Base-by-base conservation (phyloP, 2,113 vertebrate genomes). In the Actinemys pallida region DNA sequence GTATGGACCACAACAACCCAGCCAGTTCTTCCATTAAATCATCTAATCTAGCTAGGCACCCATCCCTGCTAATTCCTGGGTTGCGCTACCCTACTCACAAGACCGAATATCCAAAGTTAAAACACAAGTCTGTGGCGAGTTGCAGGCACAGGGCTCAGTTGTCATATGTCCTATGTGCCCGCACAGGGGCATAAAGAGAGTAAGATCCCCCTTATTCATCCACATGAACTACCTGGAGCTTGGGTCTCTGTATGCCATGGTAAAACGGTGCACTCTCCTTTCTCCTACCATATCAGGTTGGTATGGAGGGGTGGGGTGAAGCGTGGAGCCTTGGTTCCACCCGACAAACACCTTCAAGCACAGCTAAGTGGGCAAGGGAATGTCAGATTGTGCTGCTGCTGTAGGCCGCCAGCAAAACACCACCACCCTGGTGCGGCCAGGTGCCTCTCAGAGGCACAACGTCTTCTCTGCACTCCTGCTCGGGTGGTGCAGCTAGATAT, bases 391-490 rank as follows among this genome's bases (percentile, higher is more conserved):
- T 31, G 29, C n/a, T 72, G 29, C 81, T 91, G 57, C 20, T 5
- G 5, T 3, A 87, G 16, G 47, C 27, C 53, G 31, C 1, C 24
- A 45, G 27, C 7, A 39, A 65, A 88, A 78, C 25, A 86, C 78
- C 17, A 83, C 35, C 22, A 53, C 52, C 31, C 47, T 20, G 22
- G n/a, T 49, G 45, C 31, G 7, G 16, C 31, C 47, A 13, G 27
- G 35, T 49, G 45, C n/a, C 6, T 39, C 65, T 52, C 8, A 65
- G 8, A 56, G 13, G 7, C 24, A 4, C 5, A 42, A n/a, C 10
- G n/a, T 11, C 80, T 24, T 81, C 9, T 52, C 79, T 69, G 54
- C 16, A 12, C 0, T 0, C 10, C 12, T 54, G 2, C 2, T 9
- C 13, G 11, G 5, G 6, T 42, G 35, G 1, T 4, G 10, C 4